Percentiles rank a stretch among this genome's conserved stretches.
Conservation (phyloP, 2,888 invertebrate genomes). For the Caenorhabditis uteleia region DNA sequence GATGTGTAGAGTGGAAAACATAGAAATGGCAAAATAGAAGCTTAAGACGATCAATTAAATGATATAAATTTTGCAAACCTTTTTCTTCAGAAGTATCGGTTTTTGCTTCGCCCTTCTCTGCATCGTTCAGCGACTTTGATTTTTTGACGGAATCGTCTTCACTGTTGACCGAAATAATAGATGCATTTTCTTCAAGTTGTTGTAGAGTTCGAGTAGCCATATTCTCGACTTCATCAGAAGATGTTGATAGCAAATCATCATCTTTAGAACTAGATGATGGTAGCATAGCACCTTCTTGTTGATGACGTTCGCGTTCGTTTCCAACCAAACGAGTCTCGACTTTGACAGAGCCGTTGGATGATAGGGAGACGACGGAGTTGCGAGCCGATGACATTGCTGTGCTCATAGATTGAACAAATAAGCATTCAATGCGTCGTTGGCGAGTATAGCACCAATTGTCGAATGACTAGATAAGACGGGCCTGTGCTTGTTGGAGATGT, state of each 20-base stretch:
- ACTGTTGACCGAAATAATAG: slow-evolving; percentile 33
- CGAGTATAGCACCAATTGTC: slow-evolving; percentile 19
- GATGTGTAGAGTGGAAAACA: neutral
- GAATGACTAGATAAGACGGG: neutral
- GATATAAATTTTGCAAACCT: slow-evolving; percentile 11
- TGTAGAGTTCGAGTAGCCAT: slow-evolving; percentile 59
- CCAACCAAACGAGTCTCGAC: slow-evolving; percentile 50
- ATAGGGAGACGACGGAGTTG: slow-evolving; percentile 58
- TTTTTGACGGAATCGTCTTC: slow-evolving; percentile 34
- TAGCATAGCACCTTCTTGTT: slow-evolving; percentile 60
- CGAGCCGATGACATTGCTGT: slow-evolving; percentile 47
- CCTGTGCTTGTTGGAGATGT: neutral
- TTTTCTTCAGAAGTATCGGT: slow-evolving; percentile 12
- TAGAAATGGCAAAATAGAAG: neutral
- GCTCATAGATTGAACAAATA: slow-evolving; percentile 19
- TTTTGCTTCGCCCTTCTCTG: slow-evolving; percentile 26
- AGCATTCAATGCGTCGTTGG: slow-evolving; percentile 15
- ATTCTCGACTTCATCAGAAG: slow-evolving; percentile 61
- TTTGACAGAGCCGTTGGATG: slow-evolving; percentile 46
- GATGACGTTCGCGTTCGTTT: slow-evolving; percentile 19
- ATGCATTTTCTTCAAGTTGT: slow-evolving; percentile 50
- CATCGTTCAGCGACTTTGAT: slow-evolving; percentile 32
- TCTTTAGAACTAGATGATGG: slow-evolving; percentile 57
- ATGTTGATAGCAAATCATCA: slow-evolving; percentile 59
- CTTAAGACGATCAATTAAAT: slow-evolving; percentile 4